Evolutionary conservation across 2,113 vertebrate species (phyloP).

Genomic region (Nymphicus hollandicus): DNA sequence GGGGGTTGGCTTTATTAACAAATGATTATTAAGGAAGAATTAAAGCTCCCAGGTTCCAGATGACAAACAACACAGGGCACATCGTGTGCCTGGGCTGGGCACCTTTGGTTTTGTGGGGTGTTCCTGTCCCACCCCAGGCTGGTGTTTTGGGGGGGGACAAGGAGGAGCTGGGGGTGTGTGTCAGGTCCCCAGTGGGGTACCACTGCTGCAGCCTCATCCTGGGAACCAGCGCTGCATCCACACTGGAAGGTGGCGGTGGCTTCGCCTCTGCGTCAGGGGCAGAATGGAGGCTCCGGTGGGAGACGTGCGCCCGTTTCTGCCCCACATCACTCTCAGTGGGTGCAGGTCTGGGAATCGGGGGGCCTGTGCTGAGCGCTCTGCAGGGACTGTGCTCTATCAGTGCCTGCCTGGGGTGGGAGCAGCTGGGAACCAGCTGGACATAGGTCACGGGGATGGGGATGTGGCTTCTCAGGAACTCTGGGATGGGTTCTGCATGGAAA

Average conservation of each 20-base stretch:
- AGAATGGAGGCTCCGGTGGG: rapidly evolving
- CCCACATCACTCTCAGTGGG: rapidly evolving
- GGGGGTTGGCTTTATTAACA: neutral
- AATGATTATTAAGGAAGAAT: neutral
- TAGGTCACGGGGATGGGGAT: neutral
- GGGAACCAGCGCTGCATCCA: neutral
- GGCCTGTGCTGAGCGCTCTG: neutral
- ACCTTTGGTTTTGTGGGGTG: neutral
- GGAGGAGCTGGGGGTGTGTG: neutral
- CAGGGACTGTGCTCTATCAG: rapidly evolving
- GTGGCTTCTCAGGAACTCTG: neutral
- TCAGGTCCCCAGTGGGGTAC: rapidly evolving
- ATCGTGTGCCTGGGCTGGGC: neutral
- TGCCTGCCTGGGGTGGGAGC: rapidly evolving
- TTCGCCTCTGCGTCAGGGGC: neutral
- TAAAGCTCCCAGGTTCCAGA: rapidly evolving
- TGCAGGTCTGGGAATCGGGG: neutral
- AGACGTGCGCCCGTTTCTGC: rapidly evolving
- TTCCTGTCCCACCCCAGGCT: neutral
- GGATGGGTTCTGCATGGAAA: neutral
- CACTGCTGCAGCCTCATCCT: neutral
- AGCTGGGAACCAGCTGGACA: rapidly evolving
- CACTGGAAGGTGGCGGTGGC: neutral
- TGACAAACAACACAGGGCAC: rapidly evolving
- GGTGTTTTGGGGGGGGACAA: neutral